A percentile compares a stretch with the other conserved stretches of the same genome.
Evolutionary conservation across 2,888 invertebrate species (phyloP).

Genomic region (Meandrusa payeni): DNA sequence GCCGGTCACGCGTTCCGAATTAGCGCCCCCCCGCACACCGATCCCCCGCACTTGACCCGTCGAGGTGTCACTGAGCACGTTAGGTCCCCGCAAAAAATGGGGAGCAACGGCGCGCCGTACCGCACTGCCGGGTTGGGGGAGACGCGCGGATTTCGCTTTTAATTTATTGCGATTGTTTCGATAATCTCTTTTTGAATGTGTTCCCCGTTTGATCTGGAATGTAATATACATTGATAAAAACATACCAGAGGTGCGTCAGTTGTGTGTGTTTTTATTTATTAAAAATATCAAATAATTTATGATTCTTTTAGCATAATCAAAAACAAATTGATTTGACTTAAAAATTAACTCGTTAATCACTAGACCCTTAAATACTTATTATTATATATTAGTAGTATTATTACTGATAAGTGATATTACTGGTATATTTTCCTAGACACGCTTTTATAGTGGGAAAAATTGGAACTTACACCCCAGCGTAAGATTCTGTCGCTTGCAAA

Average conservation of each 20-base stretch:
- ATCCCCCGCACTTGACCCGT: conserved; percentile 39
- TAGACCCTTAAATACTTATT: too few species aligned
- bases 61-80: conserved; percentile 73
- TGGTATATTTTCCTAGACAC: too few species aligned
- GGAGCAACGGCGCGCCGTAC: conserved; percentile 39
- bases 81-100: conserved; percentile 70
- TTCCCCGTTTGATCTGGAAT: conserved; percentile 15
- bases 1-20: conserved; percentile 72
- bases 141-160: conserved; percentile 61
- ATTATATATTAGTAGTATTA: too few species aligned
- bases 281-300: too few species aligned
- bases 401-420: too few species aligned
- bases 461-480: too few species aligned
- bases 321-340: too few species aligned
- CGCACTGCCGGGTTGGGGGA: conserved; percentile 33
- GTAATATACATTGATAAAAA: not conserved
- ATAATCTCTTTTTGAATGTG: conserved; percentile 40
- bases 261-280: not conserved
- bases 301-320: too few species aligned
- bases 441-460: too few species aligned
- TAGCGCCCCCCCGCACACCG: conserved; percentile 50
- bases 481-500: too few species aligned
- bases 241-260: not conserved
- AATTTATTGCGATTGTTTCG: conserved; percentile 61
- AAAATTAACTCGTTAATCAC: too few species aligned